These are phyloP conservation scores for Drosophila eugracilis DNA, from an alignment of 1,140 invertebrate species.

Conservation along the genomic window DNA sequence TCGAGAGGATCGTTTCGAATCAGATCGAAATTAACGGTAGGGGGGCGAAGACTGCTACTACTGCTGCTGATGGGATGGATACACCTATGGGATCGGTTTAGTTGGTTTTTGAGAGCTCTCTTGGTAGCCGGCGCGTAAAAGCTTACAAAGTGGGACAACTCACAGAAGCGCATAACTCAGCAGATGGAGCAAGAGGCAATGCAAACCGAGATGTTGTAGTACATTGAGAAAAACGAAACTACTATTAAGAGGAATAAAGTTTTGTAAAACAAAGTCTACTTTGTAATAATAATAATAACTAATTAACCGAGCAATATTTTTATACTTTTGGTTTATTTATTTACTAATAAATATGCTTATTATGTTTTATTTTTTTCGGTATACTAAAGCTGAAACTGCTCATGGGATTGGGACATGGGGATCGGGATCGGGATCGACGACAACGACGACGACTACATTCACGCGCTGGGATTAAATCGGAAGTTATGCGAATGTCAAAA, in stretches of 20 bases:
- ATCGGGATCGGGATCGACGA: constrained; percentile 53
- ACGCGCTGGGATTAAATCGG: constrained; percentile 80
- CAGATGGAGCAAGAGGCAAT: constrained; percentile 28
- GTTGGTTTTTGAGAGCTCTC: background rate
- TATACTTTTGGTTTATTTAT: too few species aligned
- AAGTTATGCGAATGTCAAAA: constrained; percentile 80
- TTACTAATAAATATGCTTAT: too few species aligned
- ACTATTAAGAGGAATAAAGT: too few species aligned
- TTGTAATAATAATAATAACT: too few species aligned
- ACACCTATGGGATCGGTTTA: background rate
- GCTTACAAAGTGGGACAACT: constrained; percentile 82
- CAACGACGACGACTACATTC: constrained; percentile 54
- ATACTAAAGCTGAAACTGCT: background rate
- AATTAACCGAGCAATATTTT: too few species aligned
- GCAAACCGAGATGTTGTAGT: background rate
- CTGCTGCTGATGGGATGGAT: too few species aligned
- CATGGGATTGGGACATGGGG: constrained; percentile 28
- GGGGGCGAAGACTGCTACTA: too few species aligned
- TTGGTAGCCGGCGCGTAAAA: constrained; percentile 78
- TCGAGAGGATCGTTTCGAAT: constrained; percentile 10
- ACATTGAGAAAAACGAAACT: constrained; percentile 10
- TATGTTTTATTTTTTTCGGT: constrained; percentile 2
- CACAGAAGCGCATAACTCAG: constrained; percentile 79
- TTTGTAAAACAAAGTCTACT: too few species aligned
- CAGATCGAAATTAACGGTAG: constrained; percentile 1